Evolutionary conservation across 2,797 vertebrate genomes (phyloP).

Genomic region (Poeciliopsis infans): DNA sequence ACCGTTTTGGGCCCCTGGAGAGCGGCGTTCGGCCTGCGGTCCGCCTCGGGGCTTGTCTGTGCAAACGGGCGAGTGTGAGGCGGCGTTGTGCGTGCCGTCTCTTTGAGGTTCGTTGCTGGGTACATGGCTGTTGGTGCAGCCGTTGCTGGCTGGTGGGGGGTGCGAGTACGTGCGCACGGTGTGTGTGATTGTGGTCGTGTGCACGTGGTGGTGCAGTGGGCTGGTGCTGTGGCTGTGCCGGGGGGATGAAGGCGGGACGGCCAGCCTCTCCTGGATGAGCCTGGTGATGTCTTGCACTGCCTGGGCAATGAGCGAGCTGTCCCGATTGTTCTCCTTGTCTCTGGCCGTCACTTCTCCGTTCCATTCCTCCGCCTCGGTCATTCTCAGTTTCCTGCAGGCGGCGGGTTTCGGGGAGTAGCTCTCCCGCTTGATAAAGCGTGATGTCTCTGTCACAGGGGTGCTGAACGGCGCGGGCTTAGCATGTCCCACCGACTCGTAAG

Average conservation of each 20-base stretch:
- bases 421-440: conserved; percentile 65
- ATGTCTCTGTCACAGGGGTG: conserved; percentile 79
- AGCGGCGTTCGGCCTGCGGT: conserved; percentile 68
- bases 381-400: conserved; percentile 85
- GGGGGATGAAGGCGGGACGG: conserved; percentile 77
- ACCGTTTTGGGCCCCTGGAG: conserved; percentile 74
- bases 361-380: conserved; percentile 74
- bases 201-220: conserved; percentile 71
- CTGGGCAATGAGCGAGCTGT: conserved; percentile 79
- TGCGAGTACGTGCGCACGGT: conserved; percentile 75
- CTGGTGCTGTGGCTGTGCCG: conserved; percentile 69
- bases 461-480: conserved; percentile 77
- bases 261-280: conserved; percentile 86
- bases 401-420: conserved; percentile 84
- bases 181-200: conserved; percentile 78
- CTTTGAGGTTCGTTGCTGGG: conserved; percentile 73
- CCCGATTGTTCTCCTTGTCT: conserved; percentile 53
- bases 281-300: conserved; percentile 84
- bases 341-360: conserved; percentile 44
- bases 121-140: conserved; percentile 72
- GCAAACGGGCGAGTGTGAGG: conserved; percentile 79
- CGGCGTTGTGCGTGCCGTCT: conserved; percentile 70
- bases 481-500: conserved; percentile 73
- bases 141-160: conserved; percentile 61
- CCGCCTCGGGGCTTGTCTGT: conserved; percentile 73